Evolutionary conservation across 1,140 invertebrate species (phyloP), one percentile per base, ranked within the genome.

Genomic region (Pomacea maculata): DNA sequence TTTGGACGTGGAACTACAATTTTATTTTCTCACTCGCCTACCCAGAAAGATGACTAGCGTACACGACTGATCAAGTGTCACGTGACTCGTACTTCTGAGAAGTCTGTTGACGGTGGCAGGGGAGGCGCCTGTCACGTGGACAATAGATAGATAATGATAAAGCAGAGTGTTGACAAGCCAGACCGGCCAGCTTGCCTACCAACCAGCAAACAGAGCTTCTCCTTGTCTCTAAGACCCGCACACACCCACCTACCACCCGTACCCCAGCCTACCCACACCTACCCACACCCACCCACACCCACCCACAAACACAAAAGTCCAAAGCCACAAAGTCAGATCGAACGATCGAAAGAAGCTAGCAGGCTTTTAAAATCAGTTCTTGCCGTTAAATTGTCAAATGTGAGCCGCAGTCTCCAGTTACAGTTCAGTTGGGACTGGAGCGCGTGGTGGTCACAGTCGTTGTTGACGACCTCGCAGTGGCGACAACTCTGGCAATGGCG

Each of bases 191-290:
- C 98, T 98, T 91, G 97, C 96, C 85, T 98, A 98, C 94, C 98
- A 96, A 93, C 97, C 97, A 90, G 97, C 98, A 96, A 97, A 98
- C 93, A 95, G 95, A 93, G 76, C 52, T 73, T 52, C 73, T 34
- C 14, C 9, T 52, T 12, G 21, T 52, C 34, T 45, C 34, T 45
- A 4, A 52, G 45, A 10, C 34, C 15, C 34, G 55, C 72, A 73
- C 72, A 45, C 72, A 73, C 72, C 52, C 72, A 73, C 72, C 15
- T 25, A 11, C 15, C 72, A 73, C 72, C 15, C 29, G n/a, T 6
- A 21, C 73, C 55, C 45, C 11, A 21, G 61, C 73, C 14, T 25
- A 57, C 52, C 14, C 73, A 17, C 71, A 73, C 71, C 15, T 45
- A 52, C 71, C 25, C 25, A 25, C 25, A 10, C 34, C 15, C 34